phyloP scores from a whole-genome alignment of 37 sponge, comb jelly and placozoan species.

The Dysidea cf. avara region DNA sequence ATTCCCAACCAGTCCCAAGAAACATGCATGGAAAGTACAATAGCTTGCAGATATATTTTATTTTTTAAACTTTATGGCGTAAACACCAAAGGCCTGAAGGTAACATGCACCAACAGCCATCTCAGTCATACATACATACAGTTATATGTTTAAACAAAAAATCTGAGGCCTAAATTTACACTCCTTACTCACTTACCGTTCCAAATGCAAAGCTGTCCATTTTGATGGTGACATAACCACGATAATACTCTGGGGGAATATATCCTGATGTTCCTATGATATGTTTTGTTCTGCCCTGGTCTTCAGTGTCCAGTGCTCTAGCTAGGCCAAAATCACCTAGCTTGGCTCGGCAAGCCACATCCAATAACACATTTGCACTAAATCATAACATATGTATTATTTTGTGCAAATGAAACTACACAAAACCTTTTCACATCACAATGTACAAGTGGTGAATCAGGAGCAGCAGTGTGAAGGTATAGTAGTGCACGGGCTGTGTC shows the following conservation, averaged over 20 bases:
- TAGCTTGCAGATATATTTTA: too few species aligned
- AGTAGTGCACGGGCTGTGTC: conserved; percentile 90
- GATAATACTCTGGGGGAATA: conserved; percentile 88
- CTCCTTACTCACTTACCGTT: conserved; percentile 80
- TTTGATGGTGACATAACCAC: conserved; percentile 81
- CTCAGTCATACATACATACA: too few species aligned
- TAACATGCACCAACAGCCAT: too few species aligned
- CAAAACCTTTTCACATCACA: conserved; percentile 96
- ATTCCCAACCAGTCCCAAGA: too few species aligned
- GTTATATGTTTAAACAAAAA: too few species aligned
- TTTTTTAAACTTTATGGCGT: too few species aligned
- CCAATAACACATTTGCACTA: conserved; percentile 95
- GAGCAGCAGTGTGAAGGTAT: conserved; percentile 88
- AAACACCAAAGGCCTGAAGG: too few species aligned
- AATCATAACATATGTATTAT: neutral
- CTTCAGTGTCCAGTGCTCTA: conserved; percentile 35
- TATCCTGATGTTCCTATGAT: conserved; percentile 94
- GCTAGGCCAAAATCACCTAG: conserved; percentile 96
- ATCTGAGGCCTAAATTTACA: neutral
- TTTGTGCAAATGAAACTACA: neutral
- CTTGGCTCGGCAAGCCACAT: conserved; percentile 83
- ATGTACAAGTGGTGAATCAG: conserved; percentile 73
- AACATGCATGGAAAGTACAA: too few species aligned
- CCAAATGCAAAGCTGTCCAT: conserved; percentile 91
- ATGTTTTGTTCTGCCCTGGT: conserved; percentile 43